These are phyloP conservation scores for Aramus guarauna DNA, from an alignment of 2,113 vertebrate species.

Conservation along the genomic window DNA sequence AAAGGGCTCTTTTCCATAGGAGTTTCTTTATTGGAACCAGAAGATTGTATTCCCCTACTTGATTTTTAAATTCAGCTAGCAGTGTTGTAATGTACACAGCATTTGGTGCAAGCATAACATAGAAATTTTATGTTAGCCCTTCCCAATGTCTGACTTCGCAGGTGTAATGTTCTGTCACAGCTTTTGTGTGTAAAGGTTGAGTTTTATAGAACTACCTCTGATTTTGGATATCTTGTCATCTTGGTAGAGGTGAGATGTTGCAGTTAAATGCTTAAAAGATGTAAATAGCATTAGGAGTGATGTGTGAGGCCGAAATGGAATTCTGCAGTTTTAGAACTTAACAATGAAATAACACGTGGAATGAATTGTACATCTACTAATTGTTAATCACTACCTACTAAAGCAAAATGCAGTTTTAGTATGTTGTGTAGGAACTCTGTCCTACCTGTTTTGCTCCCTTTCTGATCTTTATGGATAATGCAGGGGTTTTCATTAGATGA, in stretches of 20 bases:
- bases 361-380: neutral
- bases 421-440: fast-evolving
- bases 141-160: neutral
- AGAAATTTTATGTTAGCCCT: neutral
- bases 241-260: neutral
- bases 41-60: neutral
- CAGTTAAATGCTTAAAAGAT: neutral
- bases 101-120: neutral
- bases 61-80: neutral
- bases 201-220: neutral
- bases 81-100: neutral
- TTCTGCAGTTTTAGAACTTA: neutral
- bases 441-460: neutral
- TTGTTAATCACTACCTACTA: neutral
- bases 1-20: neutral
- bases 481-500: neutral
- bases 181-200: neutral
- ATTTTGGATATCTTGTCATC: neutral
- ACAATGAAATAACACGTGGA: neutral
- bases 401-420: neutral
- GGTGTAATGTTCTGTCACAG: neutral
- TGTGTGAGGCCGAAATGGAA: neutral
- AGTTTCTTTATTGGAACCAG: neutral
- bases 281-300: neutral
- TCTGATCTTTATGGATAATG: neutral